Conservation (phyloP, 2,797 vertebrate genomes). For the Salarias fasciatus region DNA sequence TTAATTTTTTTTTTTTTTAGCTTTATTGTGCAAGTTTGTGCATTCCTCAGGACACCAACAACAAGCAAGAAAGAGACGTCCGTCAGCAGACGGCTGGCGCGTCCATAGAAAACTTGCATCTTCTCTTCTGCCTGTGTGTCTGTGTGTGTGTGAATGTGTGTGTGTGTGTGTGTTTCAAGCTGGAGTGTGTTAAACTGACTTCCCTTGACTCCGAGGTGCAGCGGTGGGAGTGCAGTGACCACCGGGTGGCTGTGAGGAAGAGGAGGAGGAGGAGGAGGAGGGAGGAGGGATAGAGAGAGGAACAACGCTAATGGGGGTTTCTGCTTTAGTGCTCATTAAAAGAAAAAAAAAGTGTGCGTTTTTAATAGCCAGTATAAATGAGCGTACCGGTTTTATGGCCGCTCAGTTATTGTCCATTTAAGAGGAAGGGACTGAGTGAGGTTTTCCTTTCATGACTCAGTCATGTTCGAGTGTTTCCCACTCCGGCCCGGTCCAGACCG, state of each 20-base stretch:
- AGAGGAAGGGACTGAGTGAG: constrained; percentile 62
- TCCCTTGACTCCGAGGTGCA: constrained; percentile 44
- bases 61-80: constrained; percentile 21
- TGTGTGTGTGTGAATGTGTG: constrained; percentile 12
- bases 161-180: constrained; percentile 5
- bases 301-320: constrained; percentile 59
- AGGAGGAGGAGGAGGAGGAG: constrained; percentile 40
- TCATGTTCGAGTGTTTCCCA: constrained; percentile 47
- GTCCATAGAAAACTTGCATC: constrained; percentile 18
- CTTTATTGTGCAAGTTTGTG: constrained; percentile 44
- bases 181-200: constrained; percentile 42
- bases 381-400: constrained; percentile 71
- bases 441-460: constrained; percentile 55
- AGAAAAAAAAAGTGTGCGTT: constrained; percentile 67
- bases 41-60: constrained; percentile 66
- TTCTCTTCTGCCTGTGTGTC: constrained; percentile 10
- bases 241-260: constrained; percentile 58
- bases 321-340: constrained; percentile 77
- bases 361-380: constrained; percentile 80
- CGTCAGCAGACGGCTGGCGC: constrained; percentile 41
- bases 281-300: constrained; percentile 15
- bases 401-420: constrained; percentile 78
- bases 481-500: too few species aligned
- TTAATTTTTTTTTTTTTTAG: constrained; percentile 11
- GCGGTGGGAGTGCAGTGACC: constrained; percentile 50